Conservation (phyloP, 1,140 invertebrate genomes). For the Teleopsis dalmanni region DNA sequence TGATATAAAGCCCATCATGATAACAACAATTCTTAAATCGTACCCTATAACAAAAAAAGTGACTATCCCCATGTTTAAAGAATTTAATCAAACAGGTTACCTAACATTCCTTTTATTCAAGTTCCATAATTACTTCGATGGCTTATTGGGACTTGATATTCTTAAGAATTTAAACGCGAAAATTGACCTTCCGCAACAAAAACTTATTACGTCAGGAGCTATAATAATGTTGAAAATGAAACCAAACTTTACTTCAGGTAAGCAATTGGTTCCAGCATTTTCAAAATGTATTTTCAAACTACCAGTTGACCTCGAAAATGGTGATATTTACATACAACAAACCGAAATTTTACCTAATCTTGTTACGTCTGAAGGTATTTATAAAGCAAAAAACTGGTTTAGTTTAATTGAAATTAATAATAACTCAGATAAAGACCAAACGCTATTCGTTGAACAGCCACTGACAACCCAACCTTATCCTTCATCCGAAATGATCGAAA, state of each 20-base stretch:
- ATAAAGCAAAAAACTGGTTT: neutral
- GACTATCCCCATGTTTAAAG: constrained; percentile 5
- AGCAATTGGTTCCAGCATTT: neutral
- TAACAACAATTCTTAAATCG: neutral
- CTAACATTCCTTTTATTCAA: constrained; percentile 8
- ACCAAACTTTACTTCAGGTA: neutral
- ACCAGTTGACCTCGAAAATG: neutral
- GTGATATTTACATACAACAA: neutral
- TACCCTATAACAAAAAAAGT: no score
- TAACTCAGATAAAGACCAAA: neutral
- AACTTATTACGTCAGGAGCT: neutral
- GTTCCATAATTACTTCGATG: constrained; percentile 14
- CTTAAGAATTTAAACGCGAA: no score
- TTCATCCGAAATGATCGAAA: no score
- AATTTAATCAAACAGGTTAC: constrained; percentile 8
- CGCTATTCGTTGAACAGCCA: no score
- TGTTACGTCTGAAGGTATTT: neutral
- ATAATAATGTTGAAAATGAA: neutral
- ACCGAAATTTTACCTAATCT: neutral
- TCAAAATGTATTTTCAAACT: neutral
- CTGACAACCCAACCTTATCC: no score
- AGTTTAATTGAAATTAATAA: neutral
- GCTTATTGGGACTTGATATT: constrained; percentile 4
- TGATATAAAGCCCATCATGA: neutral
- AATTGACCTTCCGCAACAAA: constrained; percentile 1